Base-by-base conservation (phyloP, 2,113 vertebrate species). In the Muntiacus reevesi region DNA sequence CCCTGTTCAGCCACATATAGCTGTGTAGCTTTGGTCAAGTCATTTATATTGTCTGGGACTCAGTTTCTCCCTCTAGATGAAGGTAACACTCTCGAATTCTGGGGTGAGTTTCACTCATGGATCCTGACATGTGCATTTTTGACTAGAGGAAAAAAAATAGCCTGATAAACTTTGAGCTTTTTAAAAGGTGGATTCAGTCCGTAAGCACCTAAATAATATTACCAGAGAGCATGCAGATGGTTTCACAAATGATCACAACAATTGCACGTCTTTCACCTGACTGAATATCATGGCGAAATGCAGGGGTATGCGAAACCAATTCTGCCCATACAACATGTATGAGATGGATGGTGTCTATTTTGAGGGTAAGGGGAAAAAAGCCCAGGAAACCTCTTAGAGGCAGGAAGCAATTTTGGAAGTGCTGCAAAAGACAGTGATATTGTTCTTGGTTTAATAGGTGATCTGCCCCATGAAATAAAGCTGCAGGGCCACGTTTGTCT, bases 401-500 rank as follows among this genome's bases (percentile, higher is more conserved):
- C 87, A 88, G 92, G 95, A 95, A 97, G 91, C 57, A 87, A 97
- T 95, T 97, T 91, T 95, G 95, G 94, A 98, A 98, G 81, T 97
- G 64, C 5, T 6, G 60, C 96, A 78, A 50, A 97, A 98, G 94
- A 94, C 94, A 92, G 54, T 94, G 76, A 93, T 98, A 96, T 87
- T 98, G 91, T 96, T 98, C 97, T 94, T 97, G 59, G 89, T 97
- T 98, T 97, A 98, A 97, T 95, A 98, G 97, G 97, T 97, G 96
- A 95, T 98, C 92, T 67, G 1, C 79, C 52, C 91, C 86, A 1
- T 87, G 97, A 98, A 97, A 98, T 97, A 97, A 98, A 98, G 91
- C 97, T 98, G 92, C 91, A 96, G 96, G 97, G 95, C 89, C 94
- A 97, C 45, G 95, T 98, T 98, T 98, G 85, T 98, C 98, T 97